A percentile compares a stretch with the other conserved stretches of the same genome.
phyloP scores from a whole-genome alignment of 2,113 vertebrate genomes.

The Ammodytes marinus region DNA sequence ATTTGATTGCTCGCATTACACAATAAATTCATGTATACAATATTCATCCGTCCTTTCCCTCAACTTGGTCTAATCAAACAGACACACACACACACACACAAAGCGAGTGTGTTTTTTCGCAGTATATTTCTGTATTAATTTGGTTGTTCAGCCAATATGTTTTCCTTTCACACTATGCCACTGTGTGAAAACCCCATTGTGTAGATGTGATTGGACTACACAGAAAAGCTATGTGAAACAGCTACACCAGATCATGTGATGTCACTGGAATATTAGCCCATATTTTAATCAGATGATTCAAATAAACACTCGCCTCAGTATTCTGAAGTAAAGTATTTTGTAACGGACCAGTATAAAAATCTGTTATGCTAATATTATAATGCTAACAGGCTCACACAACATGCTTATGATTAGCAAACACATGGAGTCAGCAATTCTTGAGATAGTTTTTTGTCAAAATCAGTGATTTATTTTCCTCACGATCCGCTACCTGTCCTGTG shows the following conservation, averaged over 20 bases:
- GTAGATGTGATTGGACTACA: not conserved
- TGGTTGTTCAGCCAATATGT: not conserved
- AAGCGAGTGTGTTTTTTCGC: conserved; percentile 24
- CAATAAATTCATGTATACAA: conserved; percentile 85
- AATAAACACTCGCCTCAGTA: not conserved
- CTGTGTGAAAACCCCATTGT: not conserved
- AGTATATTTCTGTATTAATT: conserved; percentile 18
- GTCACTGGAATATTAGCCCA: not conserved
- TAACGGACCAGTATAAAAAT: not conserved
- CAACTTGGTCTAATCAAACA: conserved; percentile 72
- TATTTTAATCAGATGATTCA: not conserved
- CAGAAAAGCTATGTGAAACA: not conserved
- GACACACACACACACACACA: conserved; percentile 45
- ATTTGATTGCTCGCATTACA: conserved; percentile 87
- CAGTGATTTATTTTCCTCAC: no score
- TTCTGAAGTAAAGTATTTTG: not conserved
- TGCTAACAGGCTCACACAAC: not conserved
- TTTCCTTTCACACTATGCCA: not conserved
- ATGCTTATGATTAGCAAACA: not conserved
- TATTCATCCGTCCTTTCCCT: conserved; percentile 78
- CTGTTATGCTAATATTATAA: not conserved
- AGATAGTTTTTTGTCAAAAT: no score
- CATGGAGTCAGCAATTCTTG: not conserved
- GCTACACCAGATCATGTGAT: not conserved
- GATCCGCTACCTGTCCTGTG: no score